Conservation (phyloP, 92 coral and sea anemone species). For the Palythoa grandis region DNA sequence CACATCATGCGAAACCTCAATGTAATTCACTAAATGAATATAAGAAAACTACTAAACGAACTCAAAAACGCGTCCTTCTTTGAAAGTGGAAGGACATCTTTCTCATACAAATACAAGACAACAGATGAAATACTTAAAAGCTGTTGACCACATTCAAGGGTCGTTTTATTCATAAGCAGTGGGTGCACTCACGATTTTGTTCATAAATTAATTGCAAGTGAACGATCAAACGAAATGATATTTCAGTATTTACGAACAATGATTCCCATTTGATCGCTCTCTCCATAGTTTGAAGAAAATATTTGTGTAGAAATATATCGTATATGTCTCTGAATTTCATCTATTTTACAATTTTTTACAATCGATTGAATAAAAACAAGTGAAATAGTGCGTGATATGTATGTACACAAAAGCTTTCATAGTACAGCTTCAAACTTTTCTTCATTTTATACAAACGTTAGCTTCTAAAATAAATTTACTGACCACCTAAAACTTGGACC, state of each 20-base stretch:
- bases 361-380: slow-evolving; percentile 12
- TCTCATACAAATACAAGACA: not conserved
- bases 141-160: slow-evolving; percentile 14
- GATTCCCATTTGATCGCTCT: slow-evolving; percentile 16
- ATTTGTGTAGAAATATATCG: slow-evolving; percentile 59
- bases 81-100: not conserved
- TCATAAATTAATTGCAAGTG: slow-evolving; percentile 71
- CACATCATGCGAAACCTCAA: slow-evolving; percentile 13
- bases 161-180: slow-evolving; percentile 35
- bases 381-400: not conserved
- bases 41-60: slow-evolving; percentile 12
- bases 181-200: slow-evolving; percentile 28
- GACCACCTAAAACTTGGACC: slow-evolving; percentile 18
- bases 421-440: no score
- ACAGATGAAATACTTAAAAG: not conserved
- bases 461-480: slow-evolving; percentile 6
- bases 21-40: slow-evolving; percentile 42
- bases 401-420: not conserved
- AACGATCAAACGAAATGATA: slow-evolving; percentile 63
- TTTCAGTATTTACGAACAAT: slow-evolving; percentile 29
- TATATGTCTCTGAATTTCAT: slow-evolving; percentile 50
- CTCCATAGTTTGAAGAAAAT: slow-evolving; percentile 51
- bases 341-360: slow-evolving; percentile 43
- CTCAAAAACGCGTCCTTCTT: not conserved
- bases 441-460: not conserved